Evolutionary conservation across 2,113 vertebrate species (phyloP).

Genomic region (Verasper variegatus): DNA sequence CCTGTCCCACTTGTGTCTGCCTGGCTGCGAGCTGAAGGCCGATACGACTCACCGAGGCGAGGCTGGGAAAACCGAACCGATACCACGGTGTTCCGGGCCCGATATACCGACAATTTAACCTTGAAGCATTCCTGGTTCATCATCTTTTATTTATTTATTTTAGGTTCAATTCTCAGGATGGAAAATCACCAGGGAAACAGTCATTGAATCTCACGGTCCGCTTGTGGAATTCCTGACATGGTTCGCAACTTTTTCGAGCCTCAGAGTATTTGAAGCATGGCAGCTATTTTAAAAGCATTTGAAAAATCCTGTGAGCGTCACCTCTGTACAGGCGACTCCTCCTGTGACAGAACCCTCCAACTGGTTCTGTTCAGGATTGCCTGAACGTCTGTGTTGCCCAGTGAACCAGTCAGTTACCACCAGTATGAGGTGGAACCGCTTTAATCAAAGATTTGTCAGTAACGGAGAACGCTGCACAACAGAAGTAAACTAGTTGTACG

Average conservation of each 20-base stretch:
- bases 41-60: conserved; percentile 4
- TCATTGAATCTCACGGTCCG: neutral
- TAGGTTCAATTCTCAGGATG: neutral
- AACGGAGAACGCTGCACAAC: neutral
- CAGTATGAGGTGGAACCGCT: neutral
- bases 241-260: neutral
- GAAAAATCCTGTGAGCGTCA: neutral
- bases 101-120: neutral
- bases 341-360: neutral
- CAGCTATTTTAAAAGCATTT: neutral
- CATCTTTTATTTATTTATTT: neutral
- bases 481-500: neutral
- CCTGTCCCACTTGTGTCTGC: conserved; percentile 11
- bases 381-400: too few species aligned
- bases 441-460: neutral
- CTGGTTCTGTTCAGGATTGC: too few species aligned
- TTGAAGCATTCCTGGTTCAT: neutral
- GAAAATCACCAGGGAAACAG: neutral
- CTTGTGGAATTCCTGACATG: neutral
- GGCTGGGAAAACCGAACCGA: neutral
- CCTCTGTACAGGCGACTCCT: neutral
- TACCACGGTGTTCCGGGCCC: too few species aligned
- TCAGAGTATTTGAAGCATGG: neutral
- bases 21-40: conserved; percentile 13
- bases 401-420: neutral